Base-by-base conservation (phyloP, 2,888 invertebrate species). In the Allophyes oxyacanthae region DNA sequence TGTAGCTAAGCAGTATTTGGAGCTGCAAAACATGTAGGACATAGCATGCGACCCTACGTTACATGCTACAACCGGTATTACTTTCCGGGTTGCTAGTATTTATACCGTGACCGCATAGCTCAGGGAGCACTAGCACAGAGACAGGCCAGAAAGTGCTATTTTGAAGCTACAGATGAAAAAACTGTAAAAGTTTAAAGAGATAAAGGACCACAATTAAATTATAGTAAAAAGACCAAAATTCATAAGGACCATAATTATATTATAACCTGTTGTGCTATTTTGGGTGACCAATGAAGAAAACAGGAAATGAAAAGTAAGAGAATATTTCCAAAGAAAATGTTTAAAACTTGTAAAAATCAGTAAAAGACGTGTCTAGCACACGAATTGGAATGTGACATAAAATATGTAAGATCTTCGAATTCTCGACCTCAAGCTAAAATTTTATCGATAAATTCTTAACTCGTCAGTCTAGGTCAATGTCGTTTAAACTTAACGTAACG, bases 61-160 rank as follows among this genome's bases (percentile, higher is more conserved):
- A 58, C 48, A 48, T 49, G 45, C 41, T 26, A 36, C 51, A 62
- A 71, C 64, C 67, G 64, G 49, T 64, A 68, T 64, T 66, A 64
- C 41, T 58, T 72, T 67, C 66, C 75, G 77, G 68, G 62, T 78
- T 73, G 69, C 63, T 52, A 64, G 73, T 81, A 83, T 85, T 78
- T 83, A 70, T 81, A 75, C 76, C 69, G 76, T 75, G 83, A 75
- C 84, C 84, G 86, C 89, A 88, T 89, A 84, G 73, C 76, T 81
- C 54, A 48, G 74, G 78, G 84, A 82, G 77, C 83, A 86, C 79
- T 86, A 77, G 85, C 79, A 70, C 79, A 74, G 61, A 71, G 52
- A 49, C 42, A 62, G 42, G 51, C 54, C 70, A 64, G 33, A 52
- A 64, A 52, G 15, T 28, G 41, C 50, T 51, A 67, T 67, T 55